Conservation (phyloP, 2,888 invertebrate genomes). For the Cerceris rybyensis region DNA sequence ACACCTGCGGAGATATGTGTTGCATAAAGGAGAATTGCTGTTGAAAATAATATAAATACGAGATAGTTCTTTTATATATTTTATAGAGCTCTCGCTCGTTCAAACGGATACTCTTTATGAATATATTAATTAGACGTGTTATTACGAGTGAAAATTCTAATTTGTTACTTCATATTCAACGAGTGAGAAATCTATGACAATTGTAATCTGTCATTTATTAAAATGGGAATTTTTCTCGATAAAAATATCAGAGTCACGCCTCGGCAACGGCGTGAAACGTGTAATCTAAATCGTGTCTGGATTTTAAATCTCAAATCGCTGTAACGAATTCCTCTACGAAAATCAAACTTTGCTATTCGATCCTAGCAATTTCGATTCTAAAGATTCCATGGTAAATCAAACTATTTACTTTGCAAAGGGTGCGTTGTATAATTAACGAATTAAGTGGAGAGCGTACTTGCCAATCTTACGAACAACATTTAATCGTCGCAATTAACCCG, state of each 20-base stretch:
- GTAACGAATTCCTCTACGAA: slow-evolving; percentile 11
- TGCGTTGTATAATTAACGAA: slow-evolving; percentile 20
- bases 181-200: neutral
- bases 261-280: slow-evolving; percentile 8
- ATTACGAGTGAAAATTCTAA: too few species aligned
- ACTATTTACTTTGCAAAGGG: slow-evolving; percentile 25
- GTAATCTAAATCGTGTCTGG: slow-evolving; percentile 3
- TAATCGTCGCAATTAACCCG: slow-evolving; percentile 7
- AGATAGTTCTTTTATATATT: too few species aligned
- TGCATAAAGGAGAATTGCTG: too few species aligned
- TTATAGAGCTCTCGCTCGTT: too few species aligned
- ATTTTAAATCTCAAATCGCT: slow-evolving; percentile 6
- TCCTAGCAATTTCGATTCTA: slow-evolving; percentile 16
- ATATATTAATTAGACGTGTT: too few species aligned
- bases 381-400: slow-evolving; percentile 27
- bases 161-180: too few species aligned
- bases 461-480: slow-evolving; percentile 7
- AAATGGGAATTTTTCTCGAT: neutral
- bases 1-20: too few species aligned
- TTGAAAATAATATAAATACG: too few species aligned
- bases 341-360: slow-evolving; percentile 39
- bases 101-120: too few species aligned
- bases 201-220: neutral
- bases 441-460: slow-evolving; percentile 28
- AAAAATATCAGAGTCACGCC: neutral